Evolutionary conservation across 1,140 invertebrate species (phyloP).

Genomic region (Gryllus bimaculatus): DNA sequence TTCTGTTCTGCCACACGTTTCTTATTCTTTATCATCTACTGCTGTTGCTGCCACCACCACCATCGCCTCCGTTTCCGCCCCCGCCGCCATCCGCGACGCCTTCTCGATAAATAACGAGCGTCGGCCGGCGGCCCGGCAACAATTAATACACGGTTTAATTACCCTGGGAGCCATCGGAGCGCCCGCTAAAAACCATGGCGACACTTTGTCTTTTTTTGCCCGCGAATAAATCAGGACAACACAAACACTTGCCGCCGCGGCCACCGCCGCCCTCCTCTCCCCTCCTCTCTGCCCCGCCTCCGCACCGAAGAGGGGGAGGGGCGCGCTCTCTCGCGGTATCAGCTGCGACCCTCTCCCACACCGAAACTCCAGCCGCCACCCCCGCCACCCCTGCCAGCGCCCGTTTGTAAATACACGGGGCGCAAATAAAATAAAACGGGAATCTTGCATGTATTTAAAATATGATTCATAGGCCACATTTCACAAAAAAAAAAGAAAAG

Average conservation of each 20-base stretch:
- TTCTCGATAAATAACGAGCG: background rate
- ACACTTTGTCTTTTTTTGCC: background rate
- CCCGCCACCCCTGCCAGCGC: background rate
- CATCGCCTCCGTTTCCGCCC: no score
- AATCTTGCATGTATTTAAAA: background rate
- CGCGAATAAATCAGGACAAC: background rate
- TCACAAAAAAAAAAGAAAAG: background rate
- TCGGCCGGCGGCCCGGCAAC: background rate
- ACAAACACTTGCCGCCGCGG: background rate
- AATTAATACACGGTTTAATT: background rate
- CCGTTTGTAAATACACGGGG: background rate
- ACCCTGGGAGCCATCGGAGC: background rate
- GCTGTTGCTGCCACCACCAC: no score
- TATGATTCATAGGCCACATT: background rate
- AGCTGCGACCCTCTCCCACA: no score
- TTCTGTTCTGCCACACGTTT: no score
- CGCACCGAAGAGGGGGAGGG: no score
- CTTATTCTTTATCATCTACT: no score
- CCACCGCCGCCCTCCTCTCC: no score
- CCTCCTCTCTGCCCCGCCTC: background rate
- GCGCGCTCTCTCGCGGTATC: no score
- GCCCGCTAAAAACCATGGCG: background rate
- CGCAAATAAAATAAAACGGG: background rate
- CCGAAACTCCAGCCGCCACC: background rate
- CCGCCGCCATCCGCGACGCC: no score